Evolutionary conservation across 2,113 vertebrate species (phyloP), one percentile per base, ranked within the genome.

Genomic region (Leptocoma aspasia): DNA sequence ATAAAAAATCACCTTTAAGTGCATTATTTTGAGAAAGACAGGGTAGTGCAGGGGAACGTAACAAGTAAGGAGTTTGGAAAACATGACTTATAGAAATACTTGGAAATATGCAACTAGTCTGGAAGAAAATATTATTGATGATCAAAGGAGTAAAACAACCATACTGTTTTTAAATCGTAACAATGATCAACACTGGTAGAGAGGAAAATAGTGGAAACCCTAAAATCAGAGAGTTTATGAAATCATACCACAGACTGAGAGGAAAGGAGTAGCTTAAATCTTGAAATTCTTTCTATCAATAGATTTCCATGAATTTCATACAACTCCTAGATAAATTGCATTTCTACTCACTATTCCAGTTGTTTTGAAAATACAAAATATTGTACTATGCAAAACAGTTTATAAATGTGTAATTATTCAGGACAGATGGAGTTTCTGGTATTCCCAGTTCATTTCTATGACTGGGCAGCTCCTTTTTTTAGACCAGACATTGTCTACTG

Each of bases 391-490:
- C 68, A 61, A 77, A 82, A 27, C 15, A 31, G 11, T 65, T 86
- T 65, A 49, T 61, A 54, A 56, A 69, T 28, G 17, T 49, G 63
- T 27, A 80, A 77, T 90, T 90, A 81, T 65, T 73, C 28, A 61
- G 63, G 63, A 82, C 53, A 92, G 63, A 86, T 61, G 57, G 63
- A 92, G 45, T 53, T 92, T 88, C 37, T 80, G 24, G 20, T 90
- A 83, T 86, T 89, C 54, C 64, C 89, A 96, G 80, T 86, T 73
- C 59, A 69, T n/a, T 86, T 95, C 69, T 70, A 6, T 81, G 83
- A 78, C 83, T 83, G 68, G 39, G 23, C 57, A 83, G 76, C 33
- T 83, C 50, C 42, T 73, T 81, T 94, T 90, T 92, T 94, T 78
- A 86, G 68, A 73, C 30, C 44, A 80, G 86, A 84, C 19, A 54